phyloP scores from a whole-genome alignment of 1,140 invertebrate species.

The Heterodera carotae region DNA sequence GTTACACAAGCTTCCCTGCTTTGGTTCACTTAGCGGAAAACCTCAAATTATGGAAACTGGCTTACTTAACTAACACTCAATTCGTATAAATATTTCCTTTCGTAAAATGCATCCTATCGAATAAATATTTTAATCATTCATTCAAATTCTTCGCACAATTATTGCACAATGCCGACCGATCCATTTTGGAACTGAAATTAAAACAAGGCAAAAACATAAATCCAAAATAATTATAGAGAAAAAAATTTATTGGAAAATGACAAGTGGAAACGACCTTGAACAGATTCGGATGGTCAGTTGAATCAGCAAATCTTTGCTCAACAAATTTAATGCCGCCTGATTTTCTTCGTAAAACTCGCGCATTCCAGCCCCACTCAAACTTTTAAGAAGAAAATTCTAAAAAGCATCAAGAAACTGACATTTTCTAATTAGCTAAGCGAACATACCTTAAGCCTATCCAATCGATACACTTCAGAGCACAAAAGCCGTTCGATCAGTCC shows the following conservation, averaged over 20 bases:
- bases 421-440: no score
- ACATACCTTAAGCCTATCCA: slow-evolving; percentile 22
- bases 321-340: slow-evolving; percentile 23
- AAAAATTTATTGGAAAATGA: neutral
- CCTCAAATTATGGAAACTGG: no score
- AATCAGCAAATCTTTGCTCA: slow-evolving; percentile 27
- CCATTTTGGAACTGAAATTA: neutral
- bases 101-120: no score
- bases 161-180: neutral
- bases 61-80: no score
- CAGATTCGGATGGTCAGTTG: slow-evolving; percentile 26
- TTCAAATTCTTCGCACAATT: neutral
- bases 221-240: neutral
- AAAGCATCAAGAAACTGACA: neutral
- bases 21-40: no score
- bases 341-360: slow-evolving; percentile 30
- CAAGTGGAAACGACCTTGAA: slow-evolving; percentile 11
- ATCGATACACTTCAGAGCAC: slow-evolving; percentile 17
- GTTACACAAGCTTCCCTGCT: no score
- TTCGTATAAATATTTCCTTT: no score
- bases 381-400: slow-evolving; percentile 27
- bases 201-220: no score
- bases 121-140: neutral
- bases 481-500: slow-evolving; percentile 23
- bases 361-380: slow-evolving; percentile 20